Conservation (phyloP, 2,113 vertebrate species). For the Rhinogobius similis region DNA sequence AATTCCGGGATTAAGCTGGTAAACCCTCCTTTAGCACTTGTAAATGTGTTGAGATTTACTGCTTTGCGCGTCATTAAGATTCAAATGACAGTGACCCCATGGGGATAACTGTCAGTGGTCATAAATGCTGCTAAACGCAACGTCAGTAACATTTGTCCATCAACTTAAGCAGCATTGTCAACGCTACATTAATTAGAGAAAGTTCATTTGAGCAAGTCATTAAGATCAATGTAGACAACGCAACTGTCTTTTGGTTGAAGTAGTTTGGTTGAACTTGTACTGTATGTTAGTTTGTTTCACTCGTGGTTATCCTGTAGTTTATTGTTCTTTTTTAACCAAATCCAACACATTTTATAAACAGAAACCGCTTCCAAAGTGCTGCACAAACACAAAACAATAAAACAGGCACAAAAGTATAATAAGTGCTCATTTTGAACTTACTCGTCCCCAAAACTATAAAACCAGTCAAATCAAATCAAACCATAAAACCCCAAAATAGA, state of each 20-base stretch:
- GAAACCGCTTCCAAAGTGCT: too few relatives aligned
- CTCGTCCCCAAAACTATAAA: too few relatives aligned
- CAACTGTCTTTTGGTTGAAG: neutral
- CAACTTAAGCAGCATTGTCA: neutral
- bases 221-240: neutral
- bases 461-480: too few relatives aligned
- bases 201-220: neutral
- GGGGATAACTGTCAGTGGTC: constrained; percentile 12
- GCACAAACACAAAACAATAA: too few relatives aligned
- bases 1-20: constrained; percentile 6
- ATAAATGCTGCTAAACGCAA: constrained; percentile 6
- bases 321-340: too few relatives aligned
- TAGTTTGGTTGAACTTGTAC: neutral
- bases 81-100: constrained; percentile 19
- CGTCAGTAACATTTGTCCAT: constrained; percentile 7
- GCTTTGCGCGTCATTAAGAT: constrained; percentile 11
- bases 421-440: too few relatives aligned
- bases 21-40: constrained; percentile 15
- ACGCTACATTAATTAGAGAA: neutral
- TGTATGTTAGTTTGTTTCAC: too few relatives aligned
- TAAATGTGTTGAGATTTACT: constrained; percentile 21
- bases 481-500: too few relatives aligned
- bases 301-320: too few relatives aligned
- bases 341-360: too few relatives aligned
- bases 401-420: too few relatives aligned